Base-by-base conservation (phyloP, 2,113 vertebrate species). In the Cepphus grylle region DNA sequence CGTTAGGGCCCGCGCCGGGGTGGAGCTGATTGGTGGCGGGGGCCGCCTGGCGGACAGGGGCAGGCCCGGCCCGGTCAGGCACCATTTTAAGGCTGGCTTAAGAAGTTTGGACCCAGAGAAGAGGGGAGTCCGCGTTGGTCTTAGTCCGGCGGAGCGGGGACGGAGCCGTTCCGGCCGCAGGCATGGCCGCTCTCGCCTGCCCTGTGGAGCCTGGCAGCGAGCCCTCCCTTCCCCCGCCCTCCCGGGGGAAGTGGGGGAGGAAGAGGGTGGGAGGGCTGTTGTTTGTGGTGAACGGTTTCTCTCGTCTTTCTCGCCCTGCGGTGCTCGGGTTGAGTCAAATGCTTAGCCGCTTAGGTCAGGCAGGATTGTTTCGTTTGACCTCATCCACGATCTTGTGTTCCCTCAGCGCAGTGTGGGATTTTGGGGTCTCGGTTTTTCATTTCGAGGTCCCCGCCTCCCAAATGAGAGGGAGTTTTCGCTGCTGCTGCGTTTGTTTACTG, bases 361-460 rank as follows among this genome's bases (percentile, higher is more conserved):
- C 15, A 53, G 8, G 25, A 5, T 47, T 73, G 36, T 85, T 29
- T 42, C 12, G 8, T 49, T 34, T 40, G 74, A 19, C 30, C 36
- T 85, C 30, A 5, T 14, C 7, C 62, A 0, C 12, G 9, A 2
- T 34, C 53, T 22, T 22, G 40, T 17, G 47, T 52, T 42, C 18
- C 5, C 6, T 36, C 49, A 19, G 59, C 21, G 30, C 10, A 32
- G 3, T 23, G 47, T 13, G 69, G 36, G 21, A 3, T 14, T 22
- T 2, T 2, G 5, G n/a, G 32, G 8, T 6, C 9, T 42, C 36
- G 6, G 5, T 1, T n/a, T 66, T 63, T 56, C 18, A 0, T 65
- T 82, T 47, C 9, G 10, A n/a, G 15, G 15, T 36, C 15, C 9
- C 23, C 0, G 16, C 3, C 12, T 58, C 4, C 32, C 4, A 3